A percentile compares a stretch with the other conserved stretches of the same genome.
phyloP scores from a whole-genome alignment of 2,113 vertebrate species.

The Prochilodus magdalenae region DNA sequence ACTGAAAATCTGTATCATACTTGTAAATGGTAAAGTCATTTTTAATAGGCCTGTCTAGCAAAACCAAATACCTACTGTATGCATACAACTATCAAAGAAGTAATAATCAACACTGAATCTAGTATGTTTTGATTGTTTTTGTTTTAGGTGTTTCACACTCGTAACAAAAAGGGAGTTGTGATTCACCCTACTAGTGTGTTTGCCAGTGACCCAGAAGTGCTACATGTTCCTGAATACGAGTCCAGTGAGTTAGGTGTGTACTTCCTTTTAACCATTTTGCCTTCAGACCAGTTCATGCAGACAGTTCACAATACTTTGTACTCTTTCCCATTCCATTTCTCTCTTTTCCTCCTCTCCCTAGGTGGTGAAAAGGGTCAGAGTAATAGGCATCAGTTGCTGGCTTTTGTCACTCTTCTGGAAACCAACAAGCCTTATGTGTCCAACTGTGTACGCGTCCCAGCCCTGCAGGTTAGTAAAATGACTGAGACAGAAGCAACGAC shows the following conservation, averaged over 20 bases:
- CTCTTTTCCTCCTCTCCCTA: slow-evolving; percentile 16
- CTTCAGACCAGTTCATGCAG: background rate
- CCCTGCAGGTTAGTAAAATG: slow-evolving; percentile 80
- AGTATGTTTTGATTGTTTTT: too few relatives aligned
- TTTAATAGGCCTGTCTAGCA: too few relatives aligned
- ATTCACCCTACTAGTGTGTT: slow-evolving; percentile 91
- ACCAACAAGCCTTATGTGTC: slow-evolving; percentile 91
- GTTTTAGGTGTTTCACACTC: slow-evolving; percentile 89
- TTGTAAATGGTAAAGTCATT: too few relatives aligned
- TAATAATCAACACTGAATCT: too few relatives aligned
- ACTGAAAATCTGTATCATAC: too few relatives aligned
- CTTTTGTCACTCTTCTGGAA: slow-evolving; percentile 91
- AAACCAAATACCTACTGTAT: background rate
- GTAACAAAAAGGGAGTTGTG: slow-evolving; percentile 84
- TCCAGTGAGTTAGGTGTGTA: slow-evolving; percentile 64
- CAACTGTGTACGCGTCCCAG: slow-evolving; percentile 85
- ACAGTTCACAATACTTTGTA: background rate
- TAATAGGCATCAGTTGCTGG: slow-evolving; percentile 85
- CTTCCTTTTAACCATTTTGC: background rate
- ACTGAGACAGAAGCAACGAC: too few relatives aligned
- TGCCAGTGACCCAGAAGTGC: slow-evolving; percentile 79
- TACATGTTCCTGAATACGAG: slow-evolving; percentile 73
- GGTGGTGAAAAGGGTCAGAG: slow-evolving; percentile 71
- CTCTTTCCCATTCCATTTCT: background rate
- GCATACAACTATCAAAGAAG: too few relatives aligned